Evolutionary conservation across 2,113 vertebrate species (phyloP), one percentile per base, ranked within the genome.

Genomic region (Panthera tigris): DNA sequence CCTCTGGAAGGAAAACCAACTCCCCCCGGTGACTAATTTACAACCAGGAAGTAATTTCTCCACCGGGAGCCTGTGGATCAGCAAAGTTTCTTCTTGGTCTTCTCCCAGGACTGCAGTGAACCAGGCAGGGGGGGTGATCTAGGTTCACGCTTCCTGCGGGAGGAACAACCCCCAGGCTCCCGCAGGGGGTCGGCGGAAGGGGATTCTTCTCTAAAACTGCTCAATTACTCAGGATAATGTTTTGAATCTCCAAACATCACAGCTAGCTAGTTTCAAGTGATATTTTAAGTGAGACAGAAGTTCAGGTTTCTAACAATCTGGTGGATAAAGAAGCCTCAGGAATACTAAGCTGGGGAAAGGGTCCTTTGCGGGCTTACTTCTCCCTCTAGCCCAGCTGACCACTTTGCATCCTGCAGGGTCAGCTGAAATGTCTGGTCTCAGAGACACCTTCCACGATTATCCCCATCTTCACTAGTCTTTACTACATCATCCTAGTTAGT

Each of bases 11-110:
- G 84, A 95, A 98, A 98, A 78, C 50, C 93, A 90, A 74, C 94
- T 79, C 89, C 94, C 80, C 91, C n/a, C 31, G 23, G 91, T 68
- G 92, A 96, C 95, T 96, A 84, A 96, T 98, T 97, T 93, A 95
- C 90, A 89, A 95, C 87, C 84, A 81, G 97, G 93, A 97, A 85
- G 84, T 61, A 97, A 95, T 92, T 71, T 85, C 76, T 91, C 97
- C 76, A 15, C 71, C 4, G 91, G 76, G 95, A 92, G 57, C 29
- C 83, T 39, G 31, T 33, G 68, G 45, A 82, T 91, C 82, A 81
- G 71, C 52, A 57, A 39, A 93, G 76, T 25, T 74, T 13, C 1
- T 29, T 92, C 94, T 50, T 23, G 14, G 33, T 71, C n/a, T 45
- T 33, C 90, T 83, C 80, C 87, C 74, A 48, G n/a, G 74, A 25